Percentiles rank a stretch among this genome's conserved stretches.
Conservation (phyloP, 2,113 vertebrate genomes). For the Hippolais icterina region DNA sequence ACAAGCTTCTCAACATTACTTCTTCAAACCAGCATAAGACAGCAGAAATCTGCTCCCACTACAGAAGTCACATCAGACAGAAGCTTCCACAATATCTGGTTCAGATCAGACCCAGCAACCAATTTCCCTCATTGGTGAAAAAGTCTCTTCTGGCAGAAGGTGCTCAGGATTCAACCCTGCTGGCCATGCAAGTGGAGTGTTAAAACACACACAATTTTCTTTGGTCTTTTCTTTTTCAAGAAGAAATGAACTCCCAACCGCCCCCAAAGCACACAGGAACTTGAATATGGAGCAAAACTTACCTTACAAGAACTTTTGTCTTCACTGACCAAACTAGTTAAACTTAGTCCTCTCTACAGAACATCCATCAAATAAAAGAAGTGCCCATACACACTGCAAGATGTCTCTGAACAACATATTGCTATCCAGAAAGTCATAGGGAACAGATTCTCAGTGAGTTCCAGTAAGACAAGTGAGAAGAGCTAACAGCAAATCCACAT, state of each 20-base stretch:
- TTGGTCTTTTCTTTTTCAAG: background rate
- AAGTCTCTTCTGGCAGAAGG: background rate
- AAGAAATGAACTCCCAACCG: background rate
- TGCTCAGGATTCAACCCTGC: background rate
- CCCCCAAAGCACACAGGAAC: background rate
- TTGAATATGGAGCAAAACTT: background rate
- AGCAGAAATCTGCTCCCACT: background rate
- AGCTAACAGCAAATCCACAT: background rate
- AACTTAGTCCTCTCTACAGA: background rate
- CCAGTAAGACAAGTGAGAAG: background rate
- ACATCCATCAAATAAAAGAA: background rate
- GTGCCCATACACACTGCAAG: background rate
- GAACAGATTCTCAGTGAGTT: background rate
- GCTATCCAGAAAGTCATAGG: background rate
- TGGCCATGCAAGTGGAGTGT: background rate
- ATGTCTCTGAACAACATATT: background rate
- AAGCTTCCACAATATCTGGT: background rate
- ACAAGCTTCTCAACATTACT: background rate
- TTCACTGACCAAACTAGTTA: background rate
- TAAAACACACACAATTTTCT: background rate
- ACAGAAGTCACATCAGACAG: background rate
- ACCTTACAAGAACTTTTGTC: background rate
- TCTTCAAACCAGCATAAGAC: background rate
- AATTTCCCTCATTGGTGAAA: background rate
- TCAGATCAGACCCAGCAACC: background rate